These are phyloP conservation scores for Dendrolimus punctatus DNA, from an alignment of 1,140 invertebrate species.

Conservation along the genomic window DNA sequence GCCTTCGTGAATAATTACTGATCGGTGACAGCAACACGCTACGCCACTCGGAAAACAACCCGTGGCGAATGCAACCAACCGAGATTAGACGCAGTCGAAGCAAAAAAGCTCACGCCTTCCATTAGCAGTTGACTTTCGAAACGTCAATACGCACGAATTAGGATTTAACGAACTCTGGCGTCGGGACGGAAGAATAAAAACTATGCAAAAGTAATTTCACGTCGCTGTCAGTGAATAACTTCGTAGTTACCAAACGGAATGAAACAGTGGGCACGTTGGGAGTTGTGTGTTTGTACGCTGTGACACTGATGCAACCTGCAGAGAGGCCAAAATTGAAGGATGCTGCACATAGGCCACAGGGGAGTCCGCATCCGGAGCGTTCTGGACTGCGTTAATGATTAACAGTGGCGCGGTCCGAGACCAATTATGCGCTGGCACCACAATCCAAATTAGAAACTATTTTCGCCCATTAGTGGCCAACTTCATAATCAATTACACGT, in stretches of 20 bases:
- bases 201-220: slow-evolving; percentile 32
- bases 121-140: slow-evolving; percentile 59
- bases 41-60: slow-evolving; percentile 57
- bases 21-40: slow-evolving; percentile 57
- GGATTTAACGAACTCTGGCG: slow-evolving; percentile 41
- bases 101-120: slow-evolving; percentile 60
- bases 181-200: slow-evolving; percentile 23
- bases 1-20: slow-evolving; percentile 62
- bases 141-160: slow-evolving; percentile 67
- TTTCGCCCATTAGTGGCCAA: slow-evolving; percentile 68
- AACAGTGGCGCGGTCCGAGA: slow-evolving; percentile 56
- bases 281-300: background rate
- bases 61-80: slow-evolving; percentile 49
- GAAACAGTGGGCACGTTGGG: slow-evolving; percentile 6
- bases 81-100: slow-evolving; percentile 47
- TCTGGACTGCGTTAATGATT: slow-evolving; percentile 52
- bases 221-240: slow-evolving; percentile 16
- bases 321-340: slow-evolving; percentile 40
- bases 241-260: slow-evolving; percentile 12
- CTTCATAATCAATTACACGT: slow-evolving; percentile 71
- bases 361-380: slow-evolving; percentile 24
- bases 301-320: too few relatives aligned
- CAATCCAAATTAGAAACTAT: slow-evolving; percentile 71
- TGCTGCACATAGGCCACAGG: slow-evolving; percentile 25
- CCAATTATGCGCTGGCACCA: slow-evolving; percentile 55